Percentiles rank a stretch among this genome's conserved stretches.
These are phyloP conservation scores for Amphiura filiformis DNA, from an alignment of 35 echinoderm and acorn worm genomes.

Conservation along the genomic window DNA sequence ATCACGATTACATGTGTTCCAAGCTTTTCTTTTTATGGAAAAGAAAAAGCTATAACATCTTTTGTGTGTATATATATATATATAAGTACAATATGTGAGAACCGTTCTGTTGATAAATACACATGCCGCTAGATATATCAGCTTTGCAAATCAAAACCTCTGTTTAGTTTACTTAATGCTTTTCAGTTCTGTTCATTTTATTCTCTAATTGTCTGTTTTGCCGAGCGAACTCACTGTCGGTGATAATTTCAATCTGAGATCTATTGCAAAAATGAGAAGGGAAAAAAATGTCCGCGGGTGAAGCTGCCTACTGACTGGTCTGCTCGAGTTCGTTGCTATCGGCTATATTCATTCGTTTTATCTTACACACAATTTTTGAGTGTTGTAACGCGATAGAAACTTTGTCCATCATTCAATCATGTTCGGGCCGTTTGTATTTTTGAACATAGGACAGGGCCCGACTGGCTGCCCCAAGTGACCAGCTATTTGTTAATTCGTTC, in stretches of 20 bases:
- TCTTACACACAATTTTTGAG: not conserved
- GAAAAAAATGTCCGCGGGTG: not conserved
- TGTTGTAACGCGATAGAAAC: not conserved
- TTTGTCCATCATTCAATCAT: not conserved
- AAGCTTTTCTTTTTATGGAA: not conserved
- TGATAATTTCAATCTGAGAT: not conserved
- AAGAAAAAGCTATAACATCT: constrained; percentile 15
- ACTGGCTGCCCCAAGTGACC: constrained; percentile 1
- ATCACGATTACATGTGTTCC: constrained; percentile 7
- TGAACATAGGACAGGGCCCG: not conserved
- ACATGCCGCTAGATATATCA: constrained; percentile 4
- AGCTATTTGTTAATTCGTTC: not conserved
- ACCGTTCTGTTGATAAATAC: not conserved
- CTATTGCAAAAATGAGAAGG: not conserved
- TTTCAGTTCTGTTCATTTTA: not conserved
- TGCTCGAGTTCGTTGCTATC: not conserved
- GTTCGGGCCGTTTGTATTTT: constrained; percentile 3
- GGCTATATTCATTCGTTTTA: constrained; percentile 8
- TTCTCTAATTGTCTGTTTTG: not conserved
- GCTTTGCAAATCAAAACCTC: not conserved
- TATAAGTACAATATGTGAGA: not conserved
- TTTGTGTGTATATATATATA: not conserved
- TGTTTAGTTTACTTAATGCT: constrained; percentile 11
- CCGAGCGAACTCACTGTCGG: not conserved
- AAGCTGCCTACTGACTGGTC: not conserved